Evolutionary conservation across 1,140 invertebrate genomes (phyloP), one percentile per base, ranked within the genome.

Genomic region (Bombus sibiricus): DNA sequence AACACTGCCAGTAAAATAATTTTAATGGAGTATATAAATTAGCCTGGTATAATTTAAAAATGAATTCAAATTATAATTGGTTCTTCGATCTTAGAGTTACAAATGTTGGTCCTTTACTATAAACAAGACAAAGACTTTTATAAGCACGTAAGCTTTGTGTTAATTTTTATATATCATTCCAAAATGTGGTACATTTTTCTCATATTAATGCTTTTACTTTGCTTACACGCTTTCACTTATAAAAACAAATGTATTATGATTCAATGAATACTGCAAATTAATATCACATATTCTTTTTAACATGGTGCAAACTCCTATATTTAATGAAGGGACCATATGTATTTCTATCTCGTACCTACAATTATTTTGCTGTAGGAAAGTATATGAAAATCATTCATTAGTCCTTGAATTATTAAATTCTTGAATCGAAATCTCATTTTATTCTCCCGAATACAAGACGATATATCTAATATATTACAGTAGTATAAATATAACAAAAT

Each of bases 1-100:
- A 82, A 85, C 77, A 91, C 91, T 92, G 90, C 90, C 90, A 90
- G 57, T 86, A 81, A 88, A 85, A 69, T 68, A 78, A 86, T 43
- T 74, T 68, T 59, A 72, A 74, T 76, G 68, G 28, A 83, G n/a
- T 47, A 80, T 81, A 74, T 72, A 83, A 39, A 74, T 37, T 62
- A 71, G 28, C 32, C 71, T 73, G 34, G 47, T 47, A 72, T 43
- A 66, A 34, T 9, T 77, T 66, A 75, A 64, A 77, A 59, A 71
- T 86, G 22, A 75, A 66, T 53, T 71, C 25, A 83, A 53, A 64
- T 34, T 84, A 64, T 59, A 84, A 69, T 88, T 78, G 15, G 9
- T 72, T 79, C 15, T 22, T 59, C 39, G 18, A 34, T 62, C 32
- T 64, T 84, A 25, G 43, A 84, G 37, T 76, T 57, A 34, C 43